Evolutionary conservation across 1,140 invertebrate species (phyloP).

Genomic region (Pogonognathellus flavescens): DNA sequence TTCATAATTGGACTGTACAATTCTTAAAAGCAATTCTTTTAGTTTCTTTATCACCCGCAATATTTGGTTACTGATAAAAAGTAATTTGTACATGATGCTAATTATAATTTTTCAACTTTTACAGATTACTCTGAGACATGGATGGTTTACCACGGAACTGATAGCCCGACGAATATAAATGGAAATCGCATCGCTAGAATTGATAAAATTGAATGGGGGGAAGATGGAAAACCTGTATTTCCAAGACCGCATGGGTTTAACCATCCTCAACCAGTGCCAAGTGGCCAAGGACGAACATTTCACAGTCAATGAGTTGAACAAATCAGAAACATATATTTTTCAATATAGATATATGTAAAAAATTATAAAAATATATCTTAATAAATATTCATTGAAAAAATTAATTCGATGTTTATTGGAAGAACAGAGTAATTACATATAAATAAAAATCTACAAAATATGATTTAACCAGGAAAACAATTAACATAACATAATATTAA

Average conservation of each 20-base stretch:
- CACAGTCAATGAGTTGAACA: background rate
- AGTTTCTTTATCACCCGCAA: too few relatives aligned
- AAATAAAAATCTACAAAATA: too few relatives aligned
- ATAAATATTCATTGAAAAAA: too few relatives aligned
- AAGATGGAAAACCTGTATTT: constrained; percentile 35
- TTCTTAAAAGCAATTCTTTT: too few relatives aligned
- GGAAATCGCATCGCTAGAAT: constrained; percentile 34
- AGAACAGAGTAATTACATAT: too few relatives aligned
- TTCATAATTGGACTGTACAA: too few relatives aligned
- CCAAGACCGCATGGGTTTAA: constrained; percentile 50
- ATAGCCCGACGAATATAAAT: constrained; percentile 16
- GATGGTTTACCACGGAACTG: constrained; percentile 44
- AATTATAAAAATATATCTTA: background rate
- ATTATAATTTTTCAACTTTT: background rate
- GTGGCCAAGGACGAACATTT: constrained; percentile 39
- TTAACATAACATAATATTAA: too few relatives aligned
- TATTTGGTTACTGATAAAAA: too few relatives aligned
- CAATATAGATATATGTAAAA: background rate
- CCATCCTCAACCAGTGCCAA: constrained; percentile 40
- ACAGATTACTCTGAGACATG: constrained; percentile 33
- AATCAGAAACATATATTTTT: background rate
- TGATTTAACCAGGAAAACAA: too few relatives aligned
- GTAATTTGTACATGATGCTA: too few relatives aligned
- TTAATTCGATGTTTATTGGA: too few relatives aligned
- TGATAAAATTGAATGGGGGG: constrained; percentile 52